Evolutionary conservation across 2,888 invertebrate species (phyloP).

Genomic region (Seladonia tumulorum): DNA sequence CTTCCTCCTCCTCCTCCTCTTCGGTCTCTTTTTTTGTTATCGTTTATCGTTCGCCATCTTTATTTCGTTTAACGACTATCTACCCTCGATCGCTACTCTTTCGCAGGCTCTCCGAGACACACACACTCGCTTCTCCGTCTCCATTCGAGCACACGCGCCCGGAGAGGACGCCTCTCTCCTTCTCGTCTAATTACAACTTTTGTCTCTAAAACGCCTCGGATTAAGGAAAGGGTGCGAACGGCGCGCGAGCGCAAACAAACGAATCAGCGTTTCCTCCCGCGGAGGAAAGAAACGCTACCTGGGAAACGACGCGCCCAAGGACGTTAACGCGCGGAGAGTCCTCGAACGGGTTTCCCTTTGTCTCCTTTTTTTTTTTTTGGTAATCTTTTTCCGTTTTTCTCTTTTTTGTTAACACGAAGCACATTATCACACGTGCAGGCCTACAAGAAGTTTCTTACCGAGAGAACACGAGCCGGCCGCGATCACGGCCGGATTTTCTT

Average conservation of each 20-base stretch:
- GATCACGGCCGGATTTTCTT: slow-evolving; percentile 18
- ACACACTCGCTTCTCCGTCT: not conserved
- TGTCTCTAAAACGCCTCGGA: slow-evolving; percentile 45
- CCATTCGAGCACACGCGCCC: slow-evolving; percentile 16
- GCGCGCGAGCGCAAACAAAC: slow-evolving; percentile 61
- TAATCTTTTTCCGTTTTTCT: not conserved
- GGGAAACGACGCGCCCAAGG: slow-evolving; percentile 26
- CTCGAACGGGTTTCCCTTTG: slow-evolving; percentile 18
- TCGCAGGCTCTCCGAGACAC: slow-evolving; percentile 20
- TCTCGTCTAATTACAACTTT: slow-evolving; percentile 42
- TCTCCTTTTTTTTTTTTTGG: not conserved
- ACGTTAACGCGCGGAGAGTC: slow-evolving; percentile 50
- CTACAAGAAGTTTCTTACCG: slow-evolving; percentile 54
- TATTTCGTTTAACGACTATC: slow-evolving; percentile 62
- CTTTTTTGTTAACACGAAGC: slow-evolving; percentile 51
- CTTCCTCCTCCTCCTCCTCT: slow-evolving; percentile 12
- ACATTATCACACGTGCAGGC: slow-evolving; percentile 63
- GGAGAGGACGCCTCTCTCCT: slow-evolving; percentile 15
- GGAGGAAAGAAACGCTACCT: not conserved
- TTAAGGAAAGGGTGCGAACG: slow-evolving; percentile 62
- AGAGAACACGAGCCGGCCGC: slow-evolving; percentile 50
- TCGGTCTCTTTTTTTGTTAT: slow-evolving; percentile 16
- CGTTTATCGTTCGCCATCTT: slow-evolving; percentile 16
- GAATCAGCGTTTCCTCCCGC: slow-evolving; percentile 25
- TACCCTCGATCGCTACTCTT: slow-evolving; percentile 47